phyloP scores from a whole-genome alignment of 2,888 invertebrate species.

The Liopterus haemorrhoidalis region DNA sequence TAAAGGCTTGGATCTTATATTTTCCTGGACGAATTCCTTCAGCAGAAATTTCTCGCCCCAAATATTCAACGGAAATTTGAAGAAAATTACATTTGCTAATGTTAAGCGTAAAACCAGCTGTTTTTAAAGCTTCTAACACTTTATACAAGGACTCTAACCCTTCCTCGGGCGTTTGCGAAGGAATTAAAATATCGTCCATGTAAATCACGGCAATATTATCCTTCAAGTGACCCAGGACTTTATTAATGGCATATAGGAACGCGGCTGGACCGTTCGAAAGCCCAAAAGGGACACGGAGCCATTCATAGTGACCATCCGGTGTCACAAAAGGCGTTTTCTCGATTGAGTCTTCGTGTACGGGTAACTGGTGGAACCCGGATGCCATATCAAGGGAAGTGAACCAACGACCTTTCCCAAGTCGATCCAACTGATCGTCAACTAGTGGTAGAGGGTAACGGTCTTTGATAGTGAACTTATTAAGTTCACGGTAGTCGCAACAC shows the following conservation, averaged over 20 bases:
- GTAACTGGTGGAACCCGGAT: too few species aligned
- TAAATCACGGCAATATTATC: slow-evolving; percentile 19
- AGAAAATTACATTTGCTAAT: slow-evolving; percentile 30
- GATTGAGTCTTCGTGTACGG: too few species aligned
- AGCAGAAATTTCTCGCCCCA: slow-evolving; percentile 33
- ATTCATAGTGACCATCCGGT: too few species aligned
- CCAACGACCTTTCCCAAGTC: slow-evolving; percentile 25
- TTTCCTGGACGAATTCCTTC: slow-evolving; percentile 32
- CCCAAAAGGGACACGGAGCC: too few species aligned
- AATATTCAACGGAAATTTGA: slow-evolving; percentile 30
- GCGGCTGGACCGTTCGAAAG: too few species aligned
- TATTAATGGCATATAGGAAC: slow-evolving; percentile 32
- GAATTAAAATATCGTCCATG: slow-evolving; percentile 28
- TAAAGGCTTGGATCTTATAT: slow-evolving; percentile 32
- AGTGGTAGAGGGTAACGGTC: slow-evolving; percentile 34
- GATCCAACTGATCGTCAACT: slow-evolving; percentile 31
- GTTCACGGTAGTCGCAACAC: slow-evolving; percentile 28
- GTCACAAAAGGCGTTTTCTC: too few species aligned
- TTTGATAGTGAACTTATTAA: slow-evolving; percentile 32
- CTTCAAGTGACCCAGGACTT: slow-evolving; percentile 10
- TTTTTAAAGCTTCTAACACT: slow-evolving; percentile 17
- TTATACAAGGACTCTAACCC: slow-evolving; percentile 11
- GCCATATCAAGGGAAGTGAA: too few species aligned
- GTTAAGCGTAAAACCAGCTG: slow-evolving; percentile 26
- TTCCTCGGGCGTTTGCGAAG: slow-evolving; percentile 17